Percentiles rank a stretch among this genome's conserved stretches.
Conservation (phyloP, 2,888 invertebrate genomes). For the Unio delphinus region DNA sequence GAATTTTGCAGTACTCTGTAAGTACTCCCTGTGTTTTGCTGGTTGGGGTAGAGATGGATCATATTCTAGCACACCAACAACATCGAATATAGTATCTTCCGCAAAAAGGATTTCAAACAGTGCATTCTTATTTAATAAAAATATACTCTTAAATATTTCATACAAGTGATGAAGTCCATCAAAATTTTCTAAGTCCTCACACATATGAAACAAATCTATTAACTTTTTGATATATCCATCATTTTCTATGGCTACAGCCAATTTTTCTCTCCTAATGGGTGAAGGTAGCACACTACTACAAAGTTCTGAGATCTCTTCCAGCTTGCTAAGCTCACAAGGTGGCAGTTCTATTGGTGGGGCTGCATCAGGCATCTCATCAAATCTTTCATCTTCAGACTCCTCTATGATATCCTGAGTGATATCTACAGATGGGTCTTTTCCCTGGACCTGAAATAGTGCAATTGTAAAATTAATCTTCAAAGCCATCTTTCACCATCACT, state of each 20-base stretch:
- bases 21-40: constrained; percentile 90
- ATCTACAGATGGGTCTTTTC: constrained; percentile 98
- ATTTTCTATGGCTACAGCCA: constrained; percentile 92
- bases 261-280: constrained; percentile 92
- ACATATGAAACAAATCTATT: constrained; percentile 94
- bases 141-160: constrained; percentile 98
- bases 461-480: too few species aligned
- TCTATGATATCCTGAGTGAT: constrained; percentile 83
- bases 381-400: constrained; percentile 85
- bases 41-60: constrained; percentile 82
- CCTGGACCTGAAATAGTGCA: constrained; percentile 84
- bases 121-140: constrained; percentile 96
- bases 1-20: constrained; percentile 87
- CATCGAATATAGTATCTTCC: constrained; percentile 91
- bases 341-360: constrained; percentile 95
- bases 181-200: constrained; percentile 95
- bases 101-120: constrained; percentile 98
- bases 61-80: constrained; percentile 96
- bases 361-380: constrained; percentile 96
- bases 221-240: constrained; percentile 97
- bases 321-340: constrained; percentile 91
- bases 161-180: constrained; percentile 91
- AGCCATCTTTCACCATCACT: too few species aligned
- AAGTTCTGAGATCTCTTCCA: constrained; percentile 93
- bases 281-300: constrained; percentile 79